Conservation (phyloP, 2,113 vertebrate species). For the Geothlypis trichas region DNA sequence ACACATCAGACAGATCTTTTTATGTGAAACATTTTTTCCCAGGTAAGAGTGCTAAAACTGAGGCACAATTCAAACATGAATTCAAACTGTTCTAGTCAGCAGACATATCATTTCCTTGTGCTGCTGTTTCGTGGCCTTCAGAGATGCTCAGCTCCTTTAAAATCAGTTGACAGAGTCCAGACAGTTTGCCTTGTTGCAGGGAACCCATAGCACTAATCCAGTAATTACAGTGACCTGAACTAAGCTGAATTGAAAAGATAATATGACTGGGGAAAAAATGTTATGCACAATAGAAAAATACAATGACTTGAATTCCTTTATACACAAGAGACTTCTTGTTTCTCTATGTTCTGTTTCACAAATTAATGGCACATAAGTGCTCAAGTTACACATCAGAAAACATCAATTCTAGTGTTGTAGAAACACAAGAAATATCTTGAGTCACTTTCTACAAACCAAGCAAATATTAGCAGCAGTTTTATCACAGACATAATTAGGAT, state of each 20-base stretch:
- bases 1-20: not conserved
- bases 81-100: not conserved
- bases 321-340: not conserved
- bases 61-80: not conserved
- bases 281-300: not conserved
- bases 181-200: not conserved
- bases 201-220: not conserved
- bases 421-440: not conserved
- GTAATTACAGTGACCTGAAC: not conserved
- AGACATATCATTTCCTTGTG: not conserved
- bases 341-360: not conserved
- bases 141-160: not conserved
- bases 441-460: not conserved
- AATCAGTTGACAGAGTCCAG: not conserved
- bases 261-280: not conserved
- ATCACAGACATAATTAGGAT: not conserved
- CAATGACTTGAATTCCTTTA: not conserved
- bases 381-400: not conserved
- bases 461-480: not conserved
- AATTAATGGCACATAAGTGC: not conserved
- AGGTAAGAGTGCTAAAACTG: not conserved
- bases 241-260: not conserved
- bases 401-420: not conserved
- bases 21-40: not conserved
- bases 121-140: not conserved